Evolutionary conservation across 2,797 vertebrate species (phyloP).

Genomic region (Spatula versicolor): DNA sequence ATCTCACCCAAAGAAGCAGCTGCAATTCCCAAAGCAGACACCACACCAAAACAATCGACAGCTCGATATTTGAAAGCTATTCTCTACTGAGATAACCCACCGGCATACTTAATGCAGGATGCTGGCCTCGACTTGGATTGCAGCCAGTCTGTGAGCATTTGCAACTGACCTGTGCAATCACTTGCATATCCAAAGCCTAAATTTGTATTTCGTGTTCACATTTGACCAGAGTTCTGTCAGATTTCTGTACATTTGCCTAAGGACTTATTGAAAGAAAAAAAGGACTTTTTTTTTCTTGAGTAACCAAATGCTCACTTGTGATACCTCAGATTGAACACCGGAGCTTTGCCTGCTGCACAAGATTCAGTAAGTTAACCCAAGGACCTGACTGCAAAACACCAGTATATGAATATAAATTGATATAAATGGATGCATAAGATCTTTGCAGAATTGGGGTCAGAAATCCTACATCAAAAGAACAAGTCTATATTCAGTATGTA

Average conservation of each 20-base stretch:
- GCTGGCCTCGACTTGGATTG: not conserved
- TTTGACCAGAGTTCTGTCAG: not conserved
- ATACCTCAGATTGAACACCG: not conserved
- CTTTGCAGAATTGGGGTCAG: not conserved
- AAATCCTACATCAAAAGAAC: not conserved
- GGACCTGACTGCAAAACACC: not conserved
- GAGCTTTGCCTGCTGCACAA: not conserved
- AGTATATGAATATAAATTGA: not conserved
- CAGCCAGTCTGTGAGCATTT: not conserved
- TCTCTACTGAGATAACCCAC: not conserved
- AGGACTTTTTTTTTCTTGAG: not conserved
- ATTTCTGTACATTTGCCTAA: not conserved
- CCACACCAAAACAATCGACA: not conserved
- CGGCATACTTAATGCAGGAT: not conserved
- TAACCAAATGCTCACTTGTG: not conserved
- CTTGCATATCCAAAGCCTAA: not conserved
- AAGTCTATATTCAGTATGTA: not conserved
- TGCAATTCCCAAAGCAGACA: not conserved
- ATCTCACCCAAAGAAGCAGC: not conserved
- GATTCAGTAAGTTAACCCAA: not conserved
- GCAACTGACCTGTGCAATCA: not conserved
- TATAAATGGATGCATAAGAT: not conserved
- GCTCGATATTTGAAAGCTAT: not conserved
- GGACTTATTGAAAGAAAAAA: not conserved
- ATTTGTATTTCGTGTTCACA: not conserved